A percentile compares a stretch with the other conserved stretches of the same genome.
Evolutionary conservation across 2,888 invertebrate genomes (phyloP).

Genomic region (Melitaea athalia): DNA sequence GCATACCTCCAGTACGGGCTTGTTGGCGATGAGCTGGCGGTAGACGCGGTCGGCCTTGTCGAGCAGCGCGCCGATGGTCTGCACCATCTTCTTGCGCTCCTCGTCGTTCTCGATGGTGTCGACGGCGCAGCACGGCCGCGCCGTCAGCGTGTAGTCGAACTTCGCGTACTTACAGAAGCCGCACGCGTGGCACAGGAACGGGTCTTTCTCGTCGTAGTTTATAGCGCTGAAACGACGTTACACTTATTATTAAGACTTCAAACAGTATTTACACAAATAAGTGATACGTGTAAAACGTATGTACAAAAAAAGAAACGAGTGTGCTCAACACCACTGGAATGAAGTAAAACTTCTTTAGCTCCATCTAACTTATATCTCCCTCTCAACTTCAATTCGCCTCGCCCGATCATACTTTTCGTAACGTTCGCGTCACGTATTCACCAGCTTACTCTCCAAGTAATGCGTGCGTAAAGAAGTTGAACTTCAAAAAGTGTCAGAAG

Average conservation of each 20-base stretch:
- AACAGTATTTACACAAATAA: neutral
- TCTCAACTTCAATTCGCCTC: too few species aligned
- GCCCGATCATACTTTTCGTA: too few species aligned
- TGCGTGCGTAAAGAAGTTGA: too few species aligned
- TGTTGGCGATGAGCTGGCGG: slow-evolving; percentile 93
- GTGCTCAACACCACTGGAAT: too few species aligned
- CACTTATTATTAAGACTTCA: neutral
- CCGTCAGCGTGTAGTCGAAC: slow-evolving; percentile 96
- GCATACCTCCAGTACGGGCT: slow-evolving; percentile 91
- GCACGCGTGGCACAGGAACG: slow-evolving; percentile 98
- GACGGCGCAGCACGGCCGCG: slow-evolving; percentile 96
- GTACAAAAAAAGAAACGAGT: too few species aligned
- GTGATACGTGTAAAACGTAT: too few species aligned
- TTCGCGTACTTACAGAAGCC: slow-evolving; percentile 99
- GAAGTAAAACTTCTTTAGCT: too few species aligned
- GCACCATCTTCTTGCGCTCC: slow-evolving; percentile 96
- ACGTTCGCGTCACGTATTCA: too few species aligned
- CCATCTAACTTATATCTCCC: too few species aligned
- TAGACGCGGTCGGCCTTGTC: slow-evolving; percentile 98
- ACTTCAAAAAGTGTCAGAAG: too few species aligned
- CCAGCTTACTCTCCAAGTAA: too few species aligned
- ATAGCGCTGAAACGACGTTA: slow-evolving; percentile 86
- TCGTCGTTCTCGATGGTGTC: slow-evolving; percentile 99
- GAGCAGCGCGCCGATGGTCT: slow-evolving; percentile 93
- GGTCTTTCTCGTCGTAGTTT: slow-evolving; percentile 99